phyloP scores from a whole-genome alignment of 2,113 vertebrate genomes.

The Tringa solitaria region DNA sequence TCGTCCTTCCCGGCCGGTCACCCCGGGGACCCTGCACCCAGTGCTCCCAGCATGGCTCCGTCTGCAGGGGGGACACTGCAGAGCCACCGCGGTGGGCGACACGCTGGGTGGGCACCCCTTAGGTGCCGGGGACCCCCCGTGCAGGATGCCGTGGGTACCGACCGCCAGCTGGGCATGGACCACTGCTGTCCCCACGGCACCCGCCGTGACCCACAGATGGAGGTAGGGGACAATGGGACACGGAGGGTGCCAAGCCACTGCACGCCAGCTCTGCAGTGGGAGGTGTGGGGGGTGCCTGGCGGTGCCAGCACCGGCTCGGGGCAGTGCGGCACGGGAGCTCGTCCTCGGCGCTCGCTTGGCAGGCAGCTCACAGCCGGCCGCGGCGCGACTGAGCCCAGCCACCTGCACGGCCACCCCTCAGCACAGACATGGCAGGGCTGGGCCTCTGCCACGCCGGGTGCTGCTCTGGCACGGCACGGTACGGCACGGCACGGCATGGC shows the following conservation, averaged over 20 bases:
- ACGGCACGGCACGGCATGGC: background rate
- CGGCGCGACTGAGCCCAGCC: background rate
- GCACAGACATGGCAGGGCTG: background rate
- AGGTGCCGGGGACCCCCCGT: background rate
- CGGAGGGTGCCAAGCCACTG: background rate
- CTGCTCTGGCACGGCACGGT: background rate
- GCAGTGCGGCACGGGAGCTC: background rate
- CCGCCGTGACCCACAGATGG: background rate
- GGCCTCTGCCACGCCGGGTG: background rate
- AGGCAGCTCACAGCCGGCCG: constrained; percentile 12
- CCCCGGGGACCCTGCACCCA: background rate
- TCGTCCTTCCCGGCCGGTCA: background rate
- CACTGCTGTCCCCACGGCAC: background rate
- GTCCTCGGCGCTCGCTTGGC: background rate
- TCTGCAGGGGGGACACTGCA: background rate
- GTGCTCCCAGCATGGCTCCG: background rate
- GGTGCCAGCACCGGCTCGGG: accelerated
- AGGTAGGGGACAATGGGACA: background rate
- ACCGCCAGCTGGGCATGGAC: background rate
- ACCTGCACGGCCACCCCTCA: background rate
- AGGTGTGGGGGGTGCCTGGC: background rate
- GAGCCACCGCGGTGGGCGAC: background rate
- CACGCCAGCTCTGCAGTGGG: accelerated
- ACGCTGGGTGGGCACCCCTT: background rate
- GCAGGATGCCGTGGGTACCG: background rate